Percentiles rank a stretch among this genome's conserved stretches.
phyloP scores from a whole-genome alignment of 2,888 invertebrate genomes.

The Lycaena phlaeas region DNA sequence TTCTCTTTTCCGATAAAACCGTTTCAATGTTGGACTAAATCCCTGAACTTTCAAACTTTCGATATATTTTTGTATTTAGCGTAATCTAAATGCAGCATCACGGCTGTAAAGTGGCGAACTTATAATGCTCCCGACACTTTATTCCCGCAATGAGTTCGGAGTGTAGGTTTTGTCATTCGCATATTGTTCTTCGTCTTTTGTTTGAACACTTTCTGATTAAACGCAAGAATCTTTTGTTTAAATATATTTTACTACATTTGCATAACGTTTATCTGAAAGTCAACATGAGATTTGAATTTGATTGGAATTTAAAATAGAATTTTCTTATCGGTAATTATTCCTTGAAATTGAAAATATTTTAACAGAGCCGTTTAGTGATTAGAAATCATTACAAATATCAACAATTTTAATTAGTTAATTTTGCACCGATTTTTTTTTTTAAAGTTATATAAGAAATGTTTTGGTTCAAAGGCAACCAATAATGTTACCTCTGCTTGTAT shows the following conservation, averaged over 20 bases:
- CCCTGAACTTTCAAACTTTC: no score
- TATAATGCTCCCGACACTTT: slow-evolving; percentile 35
- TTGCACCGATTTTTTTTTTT: no score
- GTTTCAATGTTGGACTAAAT: no score
- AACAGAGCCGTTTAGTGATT: no score
- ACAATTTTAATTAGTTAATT: no score
- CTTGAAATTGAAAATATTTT: no score
- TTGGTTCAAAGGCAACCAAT: no score
- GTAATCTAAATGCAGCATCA: slow-evolving; percentile 22
- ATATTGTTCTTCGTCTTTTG: slow-evolving; percentile 10
- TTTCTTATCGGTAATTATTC: slow-evolving; percentile 3
- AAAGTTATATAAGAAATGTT: no score
- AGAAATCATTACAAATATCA: no score
- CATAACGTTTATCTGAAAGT: not conserved
- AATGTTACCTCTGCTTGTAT: no score
- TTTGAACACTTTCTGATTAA: slow-evolving; percentile 12
- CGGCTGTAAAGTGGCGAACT: slow-evolving; percentile 36
- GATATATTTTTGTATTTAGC: not conserved
- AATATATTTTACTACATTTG: slow-evolving; percentile 2
- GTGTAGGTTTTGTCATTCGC: slow-evolving; percentile 7
- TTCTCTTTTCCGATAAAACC: no score
- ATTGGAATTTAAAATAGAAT: not conserved
- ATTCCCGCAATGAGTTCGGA: slow-evolving; percentile 31
- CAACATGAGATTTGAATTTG: not conserved
- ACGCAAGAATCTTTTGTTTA: slow-evolving; percentile 10